Conservation (phyloP, 2,113 vertebrate species). For the Phrynosoma blainvillii region DNA sequence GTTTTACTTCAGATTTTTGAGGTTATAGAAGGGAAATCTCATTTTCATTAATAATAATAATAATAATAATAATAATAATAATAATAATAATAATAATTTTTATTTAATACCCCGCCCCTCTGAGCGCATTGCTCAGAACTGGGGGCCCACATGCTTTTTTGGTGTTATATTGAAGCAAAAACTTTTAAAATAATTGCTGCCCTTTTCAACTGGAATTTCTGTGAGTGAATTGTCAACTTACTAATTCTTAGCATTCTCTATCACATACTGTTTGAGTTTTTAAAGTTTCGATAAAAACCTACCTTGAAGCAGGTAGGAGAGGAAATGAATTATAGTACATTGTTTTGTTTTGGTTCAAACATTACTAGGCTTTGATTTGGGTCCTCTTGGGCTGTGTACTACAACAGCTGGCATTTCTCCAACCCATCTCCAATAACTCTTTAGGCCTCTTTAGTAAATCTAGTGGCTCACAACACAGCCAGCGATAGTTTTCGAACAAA, state of each 20-base stretch:
- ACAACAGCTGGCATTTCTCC: not conserved
- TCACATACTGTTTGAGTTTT: not conserved
- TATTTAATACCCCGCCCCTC: too few relatives aligned
- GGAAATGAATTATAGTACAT: not conserved
- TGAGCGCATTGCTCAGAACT: slow-evolving; percentile 26
- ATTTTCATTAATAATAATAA: too few relatives aligned
- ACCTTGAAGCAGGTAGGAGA: not conserved
- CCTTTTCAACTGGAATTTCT: not conserved
- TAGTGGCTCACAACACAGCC: not conserved
- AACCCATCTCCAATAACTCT: not conserved
- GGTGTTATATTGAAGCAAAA: not conserved
- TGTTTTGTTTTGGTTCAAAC: not conserved
- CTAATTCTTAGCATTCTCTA: not conserved
- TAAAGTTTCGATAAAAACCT: not conserved
- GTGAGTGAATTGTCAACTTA: not conserved
- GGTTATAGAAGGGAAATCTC: slow-evolving; percentile 22
- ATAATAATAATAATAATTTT: too few relatives aligned
- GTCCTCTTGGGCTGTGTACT: not conserved
- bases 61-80: too few relatives aligned
- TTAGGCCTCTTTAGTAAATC: not conserved
- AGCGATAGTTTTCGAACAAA: not conserved
- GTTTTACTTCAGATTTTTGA: slow-evolving; percentile 35
- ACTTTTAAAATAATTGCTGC: not conserved
- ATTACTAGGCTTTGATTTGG: not conserved
- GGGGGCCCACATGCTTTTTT: not conserved